A percentile compares a stretch with the other conserved stretches of the same genome.
Evolutionary conservation across 1,140 invertebrate species (phyloP).

Genomic region (Leptopilina boulardi): DNA sequence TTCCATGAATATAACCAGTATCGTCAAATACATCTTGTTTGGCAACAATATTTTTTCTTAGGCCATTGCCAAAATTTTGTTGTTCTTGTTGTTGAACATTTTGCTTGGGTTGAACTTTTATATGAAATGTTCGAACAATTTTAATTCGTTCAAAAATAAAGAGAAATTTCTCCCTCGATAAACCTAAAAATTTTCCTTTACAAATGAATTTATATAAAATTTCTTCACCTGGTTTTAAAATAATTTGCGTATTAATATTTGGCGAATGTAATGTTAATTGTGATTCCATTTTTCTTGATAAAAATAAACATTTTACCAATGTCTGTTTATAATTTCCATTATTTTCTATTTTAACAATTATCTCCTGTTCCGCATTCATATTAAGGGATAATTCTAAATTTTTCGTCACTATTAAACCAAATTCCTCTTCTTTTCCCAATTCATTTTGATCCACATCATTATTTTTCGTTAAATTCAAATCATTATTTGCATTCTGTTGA

Average conservation of each 20-base stretch:
- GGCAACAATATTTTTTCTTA: neutral
- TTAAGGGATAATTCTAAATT: slow-evolving; percentile 65
- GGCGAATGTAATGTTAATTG: slow-evolving; percentile 67
- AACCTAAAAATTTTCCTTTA: slow-evolving; percentile 77
- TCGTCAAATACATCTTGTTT: slow-evolving; percentile 60
- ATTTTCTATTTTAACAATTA: slow-evolving; percentile 68
- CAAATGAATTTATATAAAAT: slow-evolving; percentile 72
- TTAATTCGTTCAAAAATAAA: slow-evolving; percentile 78
- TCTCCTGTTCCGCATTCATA: slow-evolving; percentile 65
- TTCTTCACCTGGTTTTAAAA: slow-evolving; percentile 64
- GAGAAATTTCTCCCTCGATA: slow-evolving; percentile 77
- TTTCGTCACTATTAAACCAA: slow-evolving; percentile 70
- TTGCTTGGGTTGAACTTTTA: slow-evolving; percentile 68
- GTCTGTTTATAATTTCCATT: slow-evolving; percentile 57
- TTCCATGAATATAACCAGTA: slow-evolving; percentile 76
- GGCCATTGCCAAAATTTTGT: neutral
- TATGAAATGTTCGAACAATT: slow-evolving; percentile 77
- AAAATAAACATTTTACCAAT: slow-evolving; percentile 64
- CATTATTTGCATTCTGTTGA: slow-evolving; percentile 38
- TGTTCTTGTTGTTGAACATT: too few relatives aligned
- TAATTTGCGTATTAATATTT: slow-evolving; percentile 42
- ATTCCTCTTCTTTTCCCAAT: slow-evolving; percentile 65
- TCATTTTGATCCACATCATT: slow-evolving; percentile 40
- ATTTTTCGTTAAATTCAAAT: slow-evolving; percentile 20
- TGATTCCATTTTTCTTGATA: slow-evolving; percentile 59